A percentile compares a stretch with the other conserved stretches of the same genome.
phyloP scores from a whole-genome alignment of 2,888 invertebrate genomes.

The Caenorhabditis macrosperma region DNA sequence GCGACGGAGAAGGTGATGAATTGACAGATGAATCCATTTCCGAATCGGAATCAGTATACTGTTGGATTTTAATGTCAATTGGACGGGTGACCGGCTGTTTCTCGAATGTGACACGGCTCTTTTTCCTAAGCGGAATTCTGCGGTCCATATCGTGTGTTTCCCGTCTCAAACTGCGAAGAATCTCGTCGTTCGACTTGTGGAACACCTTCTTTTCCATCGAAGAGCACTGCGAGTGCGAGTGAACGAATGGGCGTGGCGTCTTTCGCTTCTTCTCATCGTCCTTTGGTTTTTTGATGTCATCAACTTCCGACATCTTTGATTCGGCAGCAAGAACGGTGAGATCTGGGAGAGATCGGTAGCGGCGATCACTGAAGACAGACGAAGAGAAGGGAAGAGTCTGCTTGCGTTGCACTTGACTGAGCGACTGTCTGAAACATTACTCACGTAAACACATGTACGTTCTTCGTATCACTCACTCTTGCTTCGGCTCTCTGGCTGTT shows the following conservation, averaged over 20 bases:
- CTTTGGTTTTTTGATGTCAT: slow-evolving; percentile 18
- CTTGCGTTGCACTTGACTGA: slow-evolving; percentile 63
- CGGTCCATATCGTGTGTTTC: slow-evolving; percentile 41
- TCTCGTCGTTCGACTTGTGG: slow-evolving; percentile 57
- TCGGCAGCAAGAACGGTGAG: slow-evolving; percentile 63
- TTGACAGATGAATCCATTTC: slow-evolving; percentile 65
- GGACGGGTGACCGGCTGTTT: slow-evolving; percentile 33
- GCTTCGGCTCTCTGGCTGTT: slow-evolving; percentile 57
- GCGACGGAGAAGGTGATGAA: slow-evolving; percentile 66
- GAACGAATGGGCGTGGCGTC: slow-evolving; percentile 49
- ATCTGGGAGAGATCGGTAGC: slow-evolving; percentile 77
- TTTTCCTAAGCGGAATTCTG: slow-evolving; percentile 46
- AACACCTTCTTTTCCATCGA: slow-evolving; percentile 47
- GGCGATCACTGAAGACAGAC: slow-evolving; percentile 76
- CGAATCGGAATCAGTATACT: slow-evolving; percentile 59
- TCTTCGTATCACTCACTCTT: slow-evolving; percentile 19
- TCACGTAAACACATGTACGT: neutral
- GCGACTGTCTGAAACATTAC: slow-evolving; percentile 54
- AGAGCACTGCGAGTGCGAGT: slow-evolving; percentile 55
- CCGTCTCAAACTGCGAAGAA: slow-evolving; percentile 27
- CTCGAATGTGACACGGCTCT: slow-evolving; percentile 57
- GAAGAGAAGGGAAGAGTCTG: slow-evolving; percentile 71
- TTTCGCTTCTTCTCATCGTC: slow-evolving; percentile 15
- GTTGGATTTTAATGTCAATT: slow-evolving; percentile 61
- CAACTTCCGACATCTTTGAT: slow-evolving; percentile 3